Evolutionary conservation across 2,113 vertebrate genomes (phyloP), one percentile per base, ranked within the genome.

Genomic region (Protobothrops mucrosquamatus): DNA sequence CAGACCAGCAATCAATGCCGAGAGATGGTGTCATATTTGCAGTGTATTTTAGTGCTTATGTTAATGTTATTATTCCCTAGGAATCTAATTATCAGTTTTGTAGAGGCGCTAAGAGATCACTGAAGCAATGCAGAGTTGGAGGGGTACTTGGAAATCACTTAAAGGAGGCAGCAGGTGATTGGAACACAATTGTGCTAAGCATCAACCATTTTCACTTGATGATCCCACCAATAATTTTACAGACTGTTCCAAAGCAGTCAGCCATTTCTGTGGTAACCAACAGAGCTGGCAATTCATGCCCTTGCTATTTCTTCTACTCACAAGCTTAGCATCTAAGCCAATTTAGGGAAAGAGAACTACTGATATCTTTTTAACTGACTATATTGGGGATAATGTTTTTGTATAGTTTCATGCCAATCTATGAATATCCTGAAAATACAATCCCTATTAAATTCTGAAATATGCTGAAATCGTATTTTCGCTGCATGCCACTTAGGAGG

Each of bases 171-270:
- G 92, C 90, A 88, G 46, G 34, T 87, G 93, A 94, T 1, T 39
- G 0, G 52, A 94, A 91, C 86, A 95, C 94, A 90, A 90, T 43
- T 85, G 46, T 46, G 46, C 95, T 55, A 43, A 91, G 48, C 74
- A 90, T 10, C n/a, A 55, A 93, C 90, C 54, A 94, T 88, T 61
- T 88, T 93, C 14, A 1, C n/a, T 54, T 34, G 22, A 55, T 57
- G 93, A 87, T 86, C 55, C 87, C 69, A 55, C 61, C 74, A 93
- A 74, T 88, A 46, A 89, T 81, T 69, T 89, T 93, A 93, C 94
- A 94, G 93, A 92, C 89, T 95, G 86, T 95, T 97, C 95, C 96
- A 96, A 96, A 88, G 89, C 92, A 91, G 51, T 94, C 85, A 94
- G 87, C 52, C 48, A 93, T 69, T 91, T 96, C 69, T 91, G 94